Percentiles rank a stretch among this genome's conserved stretches.
phyloP scores from a whole-genome alignment of 2,888 invertebrate species.

The Girardia tigrina region DNA sequence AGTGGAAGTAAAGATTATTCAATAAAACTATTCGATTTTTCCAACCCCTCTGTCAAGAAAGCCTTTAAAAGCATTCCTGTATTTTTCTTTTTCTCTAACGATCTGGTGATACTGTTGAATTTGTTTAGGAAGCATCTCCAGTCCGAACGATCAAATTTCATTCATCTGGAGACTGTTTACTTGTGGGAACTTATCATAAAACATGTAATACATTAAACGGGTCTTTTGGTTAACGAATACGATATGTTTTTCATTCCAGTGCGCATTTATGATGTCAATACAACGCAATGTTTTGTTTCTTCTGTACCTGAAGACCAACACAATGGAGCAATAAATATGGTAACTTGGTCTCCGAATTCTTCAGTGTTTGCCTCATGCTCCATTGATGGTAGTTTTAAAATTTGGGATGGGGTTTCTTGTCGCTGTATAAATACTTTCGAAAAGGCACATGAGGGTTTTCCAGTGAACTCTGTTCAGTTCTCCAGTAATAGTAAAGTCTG shows the following conservation, averaged over 20 bases:
- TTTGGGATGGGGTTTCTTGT: conserved; percentile 86
- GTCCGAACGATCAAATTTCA: conserved; percentile 81
- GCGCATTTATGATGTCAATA: conserved; percentile 80
- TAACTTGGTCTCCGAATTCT: conserved; percentile 59
- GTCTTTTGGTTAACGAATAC: conserved; percentile 14
- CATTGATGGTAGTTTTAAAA: conserved; percentile 77
- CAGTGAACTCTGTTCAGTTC: conserved; percentile 81
- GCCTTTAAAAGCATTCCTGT: conserved; percentile 85
- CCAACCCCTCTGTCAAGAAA: conserved; percentile 92
- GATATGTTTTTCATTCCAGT: conserved; percentile 55
- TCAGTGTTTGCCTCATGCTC: conserved; percentile 70
- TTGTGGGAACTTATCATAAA: conserved; percentile 81
- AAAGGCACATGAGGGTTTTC: conserved; percentile 81
- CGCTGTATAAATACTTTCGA: conserved; percentile 80
- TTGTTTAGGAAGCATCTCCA: conserved; percentile 69
- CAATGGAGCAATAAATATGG: conserved; percentile 49
- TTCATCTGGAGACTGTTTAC: conserved; percentile 79
- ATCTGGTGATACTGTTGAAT: neutral
- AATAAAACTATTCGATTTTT: conserved; percentile 88
- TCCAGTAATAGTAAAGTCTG: conserved; percentile 81
- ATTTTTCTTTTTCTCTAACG: conserved; percentile 40
- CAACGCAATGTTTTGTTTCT: conserved; percentile 84
- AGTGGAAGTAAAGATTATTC: conserved; percentile 86
- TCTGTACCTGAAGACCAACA: conserved; percentile 62
- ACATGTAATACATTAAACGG: conserved; percentile 44